Evolutionary conservation across 2,797 vertebrate genomes (phyloP), one percentile per base, ranked within the genome.

Genomic region (Echeneis naucrates): DNA sequence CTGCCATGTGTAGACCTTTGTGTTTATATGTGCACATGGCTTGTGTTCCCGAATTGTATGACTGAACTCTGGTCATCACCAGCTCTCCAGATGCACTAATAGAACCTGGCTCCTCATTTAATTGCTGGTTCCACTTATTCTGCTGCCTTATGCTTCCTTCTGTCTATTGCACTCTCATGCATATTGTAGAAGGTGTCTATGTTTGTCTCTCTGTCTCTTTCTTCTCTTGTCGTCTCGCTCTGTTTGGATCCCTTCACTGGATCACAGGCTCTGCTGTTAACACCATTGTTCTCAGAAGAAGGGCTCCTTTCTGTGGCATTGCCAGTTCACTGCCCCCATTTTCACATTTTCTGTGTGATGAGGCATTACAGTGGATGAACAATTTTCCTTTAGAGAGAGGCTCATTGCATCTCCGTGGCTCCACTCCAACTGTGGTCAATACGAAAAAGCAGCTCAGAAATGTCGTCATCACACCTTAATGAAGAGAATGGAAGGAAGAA

Each of bases 341-440:
- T 85, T 80, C 66, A 68, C 68, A 81, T 88, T 78, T 81, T 79
- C 68, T 75, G 77, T 85, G 82, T 79, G 80, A 90, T 86, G 85
- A 89, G 82, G 82, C 82, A 71, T 81, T 73, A 78, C 81, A 82
- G 74, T 71, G 70, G 67, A 71, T 80, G 81, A 85, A 87, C 83
- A 82, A 73, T 83, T 73, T 86, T 89, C 77, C 78, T 77, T 85
- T 57, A 76, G 78, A 81, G 70, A 63, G 60, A 70, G 68, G 56
- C 82, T 79, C 61, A 62, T 30, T 56, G 74, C 72, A 70, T 80
- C 77, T 77, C 44, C 21, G 72, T 85, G 84, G 88, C 83, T 78
- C 42, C 4, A 1, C 47, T 87, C 81, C 89, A 89, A 83, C 59
- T 63, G 68, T 54, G 81, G 75, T 78, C 73, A 80, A 72, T 68